phyloP scores from a whole-genome alignment of 2,797 vertebrate species.

The Huso huso region DNA sequence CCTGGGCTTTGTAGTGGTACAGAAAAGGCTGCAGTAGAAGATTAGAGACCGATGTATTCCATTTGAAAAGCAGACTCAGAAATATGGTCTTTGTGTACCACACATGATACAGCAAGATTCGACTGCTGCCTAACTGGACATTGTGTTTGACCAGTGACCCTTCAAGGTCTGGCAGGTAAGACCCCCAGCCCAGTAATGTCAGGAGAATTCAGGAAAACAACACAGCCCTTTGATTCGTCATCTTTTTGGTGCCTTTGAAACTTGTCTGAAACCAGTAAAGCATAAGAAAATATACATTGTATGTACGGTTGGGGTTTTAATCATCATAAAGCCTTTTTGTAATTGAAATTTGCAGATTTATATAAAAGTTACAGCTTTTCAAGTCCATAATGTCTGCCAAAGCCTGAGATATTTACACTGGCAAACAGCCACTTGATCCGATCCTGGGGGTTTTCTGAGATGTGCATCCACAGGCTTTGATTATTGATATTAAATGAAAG shows the following conservation, averaged over 20 bases:
- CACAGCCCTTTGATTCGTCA: slow-evolving; percentile 57
- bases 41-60: background rate
- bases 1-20: background rate
- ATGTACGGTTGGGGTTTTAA: background rate
- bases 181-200: slow-evolving; percentile 52
- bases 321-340: background rate
- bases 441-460: background rate
- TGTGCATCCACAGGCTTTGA: slow-evolving; percentile 32
- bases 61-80: slow-evolving; percentile 20
- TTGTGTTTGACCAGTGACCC: slow-evolving; percentile 73
- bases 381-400: slow-evolving; percentile 16
- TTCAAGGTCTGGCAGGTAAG: slow-evolving; percentile 55
- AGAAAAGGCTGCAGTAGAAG: background rate
- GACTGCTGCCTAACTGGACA: slow-evolving; percentile 41
- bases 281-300: slow-evolving; percentile 23
- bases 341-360: slow-evolving; percentile 10
- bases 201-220: slow-evolving; percentile 57
- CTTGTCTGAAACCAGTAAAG: slow-evolving; percentile 52
- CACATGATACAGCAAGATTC: slow-evolving; percentile 44
- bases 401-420: slow-evolving; percentile 18
- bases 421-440: slow-evolving; percentile 10
- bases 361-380: slow-evolving; percentile 4
- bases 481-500: slow-evolving; percentile 53
- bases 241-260: slow-evolving; percentile 47
- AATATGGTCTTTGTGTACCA: slow-evolving; percentile 33